phyloP scores from a whole-genome alignment of 2,797 vertebrate species.

The Coreius guichenoti region DNA sequence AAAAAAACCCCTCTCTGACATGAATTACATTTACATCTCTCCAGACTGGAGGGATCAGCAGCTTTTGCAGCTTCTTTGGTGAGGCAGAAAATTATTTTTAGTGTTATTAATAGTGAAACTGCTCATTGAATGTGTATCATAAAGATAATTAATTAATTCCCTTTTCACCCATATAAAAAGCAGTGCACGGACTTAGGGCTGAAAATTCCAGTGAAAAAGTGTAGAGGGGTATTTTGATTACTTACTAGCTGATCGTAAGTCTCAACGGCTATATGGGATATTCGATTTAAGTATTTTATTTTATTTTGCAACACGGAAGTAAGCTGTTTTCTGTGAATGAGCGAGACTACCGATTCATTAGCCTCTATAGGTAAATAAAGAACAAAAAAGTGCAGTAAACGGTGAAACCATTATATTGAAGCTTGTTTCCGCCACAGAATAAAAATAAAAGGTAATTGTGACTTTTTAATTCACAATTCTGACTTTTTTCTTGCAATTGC shows the following conservation, averaged over 20 bases:
- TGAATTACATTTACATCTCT: slow-evolving; percentile 56
- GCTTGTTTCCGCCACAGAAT: too few species aligned
- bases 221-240: not conserved
- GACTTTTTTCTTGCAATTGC: too few species aligned
- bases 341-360: not conserved
- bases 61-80: slow-evolving; percentile 25
- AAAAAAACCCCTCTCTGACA: slow-evolving; percentile 38
- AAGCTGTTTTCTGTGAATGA: not conserved
- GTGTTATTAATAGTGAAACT: slow-evolving; percentile 26
- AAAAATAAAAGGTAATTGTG: too few species aligned
- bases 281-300: not conserved
- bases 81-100: slow-evolving; percentile 31
- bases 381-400: not conserved
- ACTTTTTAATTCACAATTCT: too few species aligned
- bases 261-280: not conserved
- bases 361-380: not conserved
- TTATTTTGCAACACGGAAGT: not conserved
- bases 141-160: slow-evolving; percentile 3
- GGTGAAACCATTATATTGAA: too few species aligned
- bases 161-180: not conserved
- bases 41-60: slow-evolving; percentile 33
- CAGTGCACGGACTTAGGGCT: slow-evolving; percentile 12
- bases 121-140: not conserved
- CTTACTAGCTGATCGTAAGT: not conserved
- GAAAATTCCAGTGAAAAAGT: not conserved